Evolutionary conservation across 2,888 invertebrate species (phyloP), one percentile per base, ranked within the genome.

Genomic region (Cabera pusaria): DNA sequence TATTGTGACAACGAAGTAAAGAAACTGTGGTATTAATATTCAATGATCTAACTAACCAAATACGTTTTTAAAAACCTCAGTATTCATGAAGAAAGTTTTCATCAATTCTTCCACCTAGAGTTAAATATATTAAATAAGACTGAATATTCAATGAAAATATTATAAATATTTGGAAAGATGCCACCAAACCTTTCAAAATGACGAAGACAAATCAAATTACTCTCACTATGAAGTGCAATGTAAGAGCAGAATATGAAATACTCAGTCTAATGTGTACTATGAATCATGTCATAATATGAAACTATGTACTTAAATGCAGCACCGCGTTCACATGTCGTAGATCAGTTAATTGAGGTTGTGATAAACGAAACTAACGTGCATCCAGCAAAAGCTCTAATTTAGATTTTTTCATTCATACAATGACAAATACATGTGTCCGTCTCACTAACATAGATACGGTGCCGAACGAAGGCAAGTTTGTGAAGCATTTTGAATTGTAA

Each of bases 351-450:
- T 87, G 86, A 84, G 81, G 82, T 74, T 86, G 84, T 77, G 71
- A 70, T 73, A 75, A 81, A 77, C 72, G 66, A 77, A 82, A 78
- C 66, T 68, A 70, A 73, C 59, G 61, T 53, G 75, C 73, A 69
- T 64, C 65, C 72, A 69, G 72, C 84, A 77, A 87, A 87, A 85
- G 84, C 81, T 84, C 77, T 75, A 76, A 59, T 72, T 82, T 82
- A 81, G 4, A 82, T 82, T 81, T 78, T 80, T 85, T 81, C 86
- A 87, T 87, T 87, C 87, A 86, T 83, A 72, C 69, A 71, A 81
- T 77, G 81, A 86, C 83, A 78, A 80, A 86, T 83, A 82, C 85
- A 81, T 76, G 72, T 75, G 75, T 74, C 69, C 70, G 76, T 72
- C 71, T 83, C 75, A 84, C 85, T 72, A 83, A 84, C 76, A 82